Evolutionary conservation across 1,140 invertebrate genomes (phyloP).

Genomic region (Drosophila hydei): DNA sequence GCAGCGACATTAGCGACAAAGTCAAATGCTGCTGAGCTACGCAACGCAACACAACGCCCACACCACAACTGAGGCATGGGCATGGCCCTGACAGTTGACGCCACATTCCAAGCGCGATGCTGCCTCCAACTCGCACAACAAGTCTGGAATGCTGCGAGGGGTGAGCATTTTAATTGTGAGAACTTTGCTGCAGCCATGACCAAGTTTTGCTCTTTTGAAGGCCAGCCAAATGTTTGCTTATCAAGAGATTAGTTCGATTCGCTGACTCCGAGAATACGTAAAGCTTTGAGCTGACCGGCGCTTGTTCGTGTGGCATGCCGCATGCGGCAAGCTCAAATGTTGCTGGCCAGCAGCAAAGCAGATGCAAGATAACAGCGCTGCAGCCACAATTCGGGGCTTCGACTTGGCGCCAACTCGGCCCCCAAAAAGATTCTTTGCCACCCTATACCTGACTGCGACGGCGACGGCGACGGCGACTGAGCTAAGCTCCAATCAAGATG

Average conservation of each 20-base stretch:
- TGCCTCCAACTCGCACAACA: conserved; percentile 34
- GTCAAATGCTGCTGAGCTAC: conserved; percentile 67
- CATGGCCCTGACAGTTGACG: conserved; percentile 52
- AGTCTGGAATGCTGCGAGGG: conserved; percentile 49
- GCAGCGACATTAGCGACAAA: conserved; percentile 67
- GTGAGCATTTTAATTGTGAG: conserved; percentile 75
- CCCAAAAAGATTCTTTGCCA: conserved; percentile 65
- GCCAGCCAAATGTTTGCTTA: conserved; percentile 52
- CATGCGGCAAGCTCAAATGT: conserved; percentile 35
- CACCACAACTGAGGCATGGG: conserved; percentile 35
- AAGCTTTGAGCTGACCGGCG: conserved; percentile 2
- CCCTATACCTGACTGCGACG: conserved; percentile 61
- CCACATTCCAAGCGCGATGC: conserved; percentile 69
- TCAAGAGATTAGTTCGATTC: conserved; percentile 66
- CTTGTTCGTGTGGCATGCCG: conserved; percentile 28
- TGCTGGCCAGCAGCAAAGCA: conserved; percentile 41
- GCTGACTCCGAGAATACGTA: conserved; percentile 25
- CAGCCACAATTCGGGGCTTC: conserved; percentile 40
- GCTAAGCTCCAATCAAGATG: conserved; percentile 70
- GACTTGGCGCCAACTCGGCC: conserved; percentile 62
- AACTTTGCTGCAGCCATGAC: conserved; percentile 64
- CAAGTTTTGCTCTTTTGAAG: conserved; percentile 54
- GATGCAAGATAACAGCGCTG: conserved; percentile 39
- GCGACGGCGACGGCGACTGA: conserved; percentile 37
- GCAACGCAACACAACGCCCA: conserved; percentile 71